phyloP scores from a whole-genome alignment of 2,113 vertebrate species.

The Eonycteris spelaea region DNA sequence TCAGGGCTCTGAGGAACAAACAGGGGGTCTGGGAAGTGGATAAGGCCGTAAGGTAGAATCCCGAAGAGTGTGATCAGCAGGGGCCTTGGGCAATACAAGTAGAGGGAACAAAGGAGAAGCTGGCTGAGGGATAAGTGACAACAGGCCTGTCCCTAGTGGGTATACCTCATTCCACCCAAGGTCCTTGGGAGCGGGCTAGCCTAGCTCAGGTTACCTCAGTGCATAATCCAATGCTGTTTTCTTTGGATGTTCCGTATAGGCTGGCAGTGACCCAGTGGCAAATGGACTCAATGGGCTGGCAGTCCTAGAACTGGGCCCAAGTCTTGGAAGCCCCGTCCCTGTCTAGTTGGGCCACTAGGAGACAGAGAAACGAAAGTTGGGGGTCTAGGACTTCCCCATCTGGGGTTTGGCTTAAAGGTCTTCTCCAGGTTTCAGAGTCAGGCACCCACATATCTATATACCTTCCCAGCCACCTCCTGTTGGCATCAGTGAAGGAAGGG shows the following conservation, averaged over 20 bases:
- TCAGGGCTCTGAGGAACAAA: not conserved
- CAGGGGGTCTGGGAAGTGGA: not conserved
- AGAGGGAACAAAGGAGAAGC: not conserved
- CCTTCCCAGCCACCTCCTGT: not conserved
- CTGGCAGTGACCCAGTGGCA: not conserved
- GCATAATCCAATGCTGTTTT: not conserved
- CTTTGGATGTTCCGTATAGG: not conserved
- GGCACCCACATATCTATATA: not conserved
- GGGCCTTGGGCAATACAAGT: not conserved
- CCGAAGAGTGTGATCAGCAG: not conserved
- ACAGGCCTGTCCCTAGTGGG: not conserved
- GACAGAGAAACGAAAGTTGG: not conserved
- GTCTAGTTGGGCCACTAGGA: not conserved
- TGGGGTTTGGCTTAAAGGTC: not conserved
- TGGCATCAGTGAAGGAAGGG: not conserved
- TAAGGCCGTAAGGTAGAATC: not conserved
- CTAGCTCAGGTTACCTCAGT: not conserved
- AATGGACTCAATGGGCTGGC: not conserved
- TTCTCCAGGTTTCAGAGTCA: not conserved
- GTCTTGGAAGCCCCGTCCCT: not conserved
- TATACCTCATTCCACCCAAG: not conserved
- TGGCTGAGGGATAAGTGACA: not conserved
- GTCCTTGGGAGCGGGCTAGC: not conserved
- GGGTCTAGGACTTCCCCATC: not conserved
- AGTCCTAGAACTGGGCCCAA: not conserved